A percentile compares a stretch with the other conserved stretches of the same genome.
These are phyloP conservation scores for Mallotus villosus DNA, from an alignment of 2,797 vertebrate genomes.

Conservation along the genomic window DNA sequence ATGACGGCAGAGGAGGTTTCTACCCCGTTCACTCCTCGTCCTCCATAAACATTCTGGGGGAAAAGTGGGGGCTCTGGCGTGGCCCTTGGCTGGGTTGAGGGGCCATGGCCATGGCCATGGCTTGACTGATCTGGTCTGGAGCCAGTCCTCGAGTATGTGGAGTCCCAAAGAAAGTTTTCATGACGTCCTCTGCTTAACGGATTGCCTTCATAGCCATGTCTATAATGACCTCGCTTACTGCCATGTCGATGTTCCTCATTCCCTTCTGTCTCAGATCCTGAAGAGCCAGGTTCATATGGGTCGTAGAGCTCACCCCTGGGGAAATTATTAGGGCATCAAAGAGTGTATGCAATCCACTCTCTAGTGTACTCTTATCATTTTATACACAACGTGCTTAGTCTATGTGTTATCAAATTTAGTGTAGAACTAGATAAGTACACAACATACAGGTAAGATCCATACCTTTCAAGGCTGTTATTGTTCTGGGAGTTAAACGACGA, in stretches of 20 bases:
- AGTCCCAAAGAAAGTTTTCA: conserved; percentile 77
- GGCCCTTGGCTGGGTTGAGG: conserved; percentile 16
- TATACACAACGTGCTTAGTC: too few species aligned
- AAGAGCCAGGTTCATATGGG: conserved; percentile 84
- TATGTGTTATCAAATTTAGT: too few species aligned
- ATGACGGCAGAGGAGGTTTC: conserved; percentile 40
- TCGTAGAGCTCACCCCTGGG: conserved; percentile 89
- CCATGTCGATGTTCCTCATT: conserved; percentile 83
- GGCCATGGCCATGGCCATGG: background rate
- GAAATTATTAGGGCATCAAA: conserved; percentile 44
- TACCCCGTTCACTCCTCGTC: conserved; percentile 33
- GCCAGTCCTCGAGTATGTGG: conserved; percentile 11
- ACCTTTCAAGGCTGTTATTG: conserved; percentile 39
- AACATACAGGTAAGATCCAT: background rate
- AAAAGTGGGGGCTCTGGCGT: background rate
- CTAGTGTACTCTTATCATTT: too few species aligned
- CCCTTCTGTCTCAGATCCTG: conserved; percentile 70
- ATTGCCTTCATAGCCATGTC: conserved; percentile 81
- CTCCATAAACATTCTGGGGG: conserved; percentile 31
- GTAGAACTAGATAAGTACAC: too few species aligned
- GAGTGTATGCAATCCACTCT: background rate
- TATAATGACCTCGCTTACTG: conserved; percentile 85
- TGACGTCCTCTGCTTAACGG: conserved; percentile 72
- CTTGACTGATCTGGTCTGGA: conserved; percentile 1
- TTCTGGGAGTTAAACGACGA: conserved; percentile 22